A percentile compares a stretch with the other conserved stretches of the same genome.
Conservation (phyloP, 2,113 vertebrate genomes). For the Plecturocebus donacophilus region DNA sequence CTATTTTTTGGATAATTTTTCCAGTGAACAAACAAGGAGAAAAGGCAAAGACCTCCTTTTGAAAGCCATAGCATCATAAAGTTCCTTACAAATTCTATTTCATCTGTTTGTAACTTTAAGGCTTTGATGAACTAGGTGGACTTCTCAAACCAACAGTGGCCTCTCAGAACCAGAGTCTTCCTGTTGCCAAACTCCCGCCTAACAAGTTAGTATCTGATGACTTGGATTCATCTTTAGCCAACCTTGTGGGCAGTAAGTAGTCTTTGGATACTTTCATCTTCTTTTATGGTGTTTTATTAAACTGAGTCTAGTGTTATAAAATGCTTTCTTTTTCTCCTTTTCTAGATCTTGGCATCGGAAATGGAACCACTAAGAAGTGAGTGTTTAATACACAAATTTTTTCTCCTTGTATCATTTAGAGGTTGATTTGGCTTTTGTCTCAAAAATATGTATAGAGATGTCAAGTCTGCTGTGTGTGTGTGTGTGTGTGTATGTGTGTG, state of each 20-base stretch:
- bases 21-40: conserved; percentile 34
- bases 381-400: conserved; percentile 69
- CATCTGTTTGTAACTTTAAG: conserved; percentile 84
- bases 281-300: background rate
- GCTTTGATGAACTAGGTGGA: conserved; percentile 94
- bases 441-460: background rate
- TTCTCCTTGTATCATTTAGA: background rate
- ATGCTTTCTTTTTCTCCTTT: conserved; percentile 65
- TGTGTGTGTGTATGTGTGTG: no score
- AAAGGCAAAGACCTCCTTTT: conserved; percentile 48
- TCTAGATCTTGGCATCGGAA: conserved; percentile 97
- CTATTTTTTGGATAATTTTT: background rate
- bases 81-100: conserved; percentile 73
- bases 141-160: conserved; percentile 96
- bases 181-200: conserved; percentile 87
- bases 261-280: conserved; percentile 1
- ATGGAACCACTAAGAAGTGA: conserved; percentile 98
- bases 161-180: conserved; percentile 92
- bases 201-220: conserved; percentile 95
- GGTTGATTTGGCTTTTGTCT: conserved; percentile 29
- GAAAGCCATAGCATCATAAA: conserved; percentile 65
- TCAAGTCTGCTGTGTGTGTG: background rate
- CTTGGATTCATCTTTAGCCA: conserved; percentile 96
- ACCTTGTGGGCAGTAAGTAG: conserved; percentile 97
- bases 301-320: conserved; percentile 59